These are phyloP conservation scores for Heliangelus exortis DNA, from an alignment of 2,797 vertebrate genomes.

Conservation along the genomic window DNA sequence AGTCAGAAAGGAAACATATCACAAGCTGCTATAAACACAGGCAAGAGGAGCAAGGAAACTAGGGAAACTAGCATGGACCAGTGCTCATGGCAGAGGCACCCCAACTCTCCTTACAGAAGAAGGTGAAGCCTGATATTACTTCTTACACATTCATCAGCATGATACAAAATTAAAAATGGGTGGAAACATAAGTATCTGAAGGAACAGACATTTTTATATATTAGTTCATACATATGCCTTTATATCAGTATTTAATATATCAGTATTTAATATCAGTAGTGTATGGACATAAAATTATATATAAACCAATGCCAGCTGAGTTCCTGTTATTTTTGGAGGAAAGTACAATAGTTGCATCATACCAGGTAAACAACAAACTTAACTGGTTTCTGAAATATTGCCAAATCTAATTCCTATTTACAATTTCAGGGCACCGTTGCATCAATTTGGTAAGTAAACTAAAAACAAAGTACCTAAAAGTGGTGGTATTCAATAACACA, in stretches of 20 bases:
- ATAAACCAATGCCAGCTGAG: not conserved
- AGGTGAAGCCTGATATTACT: not conserved
- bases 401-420: not conserved
- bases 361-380: rapidly evolving
- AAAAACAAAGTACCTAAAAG: not conserved
- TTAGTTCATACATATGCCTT: not conserved
- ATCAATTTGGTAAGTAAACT: not conserved
- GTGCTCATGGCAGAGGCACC: rapidly evolving
- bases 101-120: not conserved
- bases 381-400: not conserved
- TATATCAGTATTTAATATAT: not conserved
- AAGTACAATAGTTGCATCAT: not conserved
- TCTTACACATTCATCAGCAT: not conserved
- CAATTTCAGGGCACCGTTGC: not conserved
- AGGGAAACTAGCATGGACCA: not conserved
- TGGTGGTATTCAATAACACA: not conserved
- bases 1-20: not conserved
- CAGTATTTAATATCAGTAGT: not conserved
- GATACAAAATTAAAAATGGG: not conserved
- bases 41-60: not conserved
- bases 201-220: not conserved
- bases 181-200: not conserved
- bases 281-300: not conserved
- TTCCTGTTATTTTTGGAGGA: not conserved
- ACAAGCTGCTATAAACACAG: rapidly evolving